Base-by-base conservation (phyloP, 2,888 invertebrate species). In the Drosophila testacea region DNA sequence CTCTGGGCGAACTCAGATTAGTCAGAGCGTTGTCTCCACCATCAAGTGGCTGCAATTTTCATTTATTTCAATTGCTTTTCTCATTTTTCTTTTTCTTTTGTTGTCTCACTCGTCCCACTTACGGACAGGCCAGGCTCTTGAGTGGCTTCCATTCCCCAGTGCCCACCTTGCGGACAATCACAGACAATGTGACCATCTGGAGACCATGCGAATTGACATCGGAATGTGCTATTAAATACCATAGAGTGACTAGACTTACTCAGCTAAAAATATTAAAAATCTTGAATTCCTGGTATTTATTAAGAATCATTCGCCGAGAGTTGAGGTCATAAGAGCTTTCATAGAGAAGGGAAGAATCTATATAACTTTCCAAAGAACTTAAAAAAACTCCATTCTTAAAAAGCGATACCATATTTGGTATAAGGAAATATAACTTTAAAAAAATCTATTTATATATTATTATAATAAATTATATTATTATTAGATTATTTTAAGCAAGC, bases 41-140 rank as follows among this genome's bases (percentile, higher is more conserved):
- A 22, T 34, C 32, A 41, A 55, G 66, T 69, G 65, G 16, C 64
- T 72, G 83, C 69, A 78, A 66, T 81, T 81, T 76, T 69, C 69
- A 83, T 83, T 81, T 79, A 79, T 70, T 81, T 80, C 63, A 66
- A 72, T 68, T 57, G 48, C 47, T 50, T 64, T 39, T 44, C 59
- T 54, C 44, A 44, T 36, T 54, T 57, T 30, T 36, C 55, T 36
- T 54, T 57, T 30, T 36, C 55, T 57, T 44, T 48, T 46, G 52
- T 66, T 62, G 48, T 51, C 32, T 52, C 65, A 65, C 32, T 52
- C 65, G 67, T 55, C 64, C 78, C 67, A 73, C 79, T 64, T 66
- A 69, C 34, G 44, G 68, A 55, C 34, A 48, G 68, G 51, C 34
- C 54, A 22, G 63, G 67, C 83, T 73, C 73, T 82, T 82, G 86